Evolutionary conservation across 2,113 vertebrate genomes (phyloP), one percentile per base, ranked within the genome.

Genomic region (Dromas ardeola): DNA sequence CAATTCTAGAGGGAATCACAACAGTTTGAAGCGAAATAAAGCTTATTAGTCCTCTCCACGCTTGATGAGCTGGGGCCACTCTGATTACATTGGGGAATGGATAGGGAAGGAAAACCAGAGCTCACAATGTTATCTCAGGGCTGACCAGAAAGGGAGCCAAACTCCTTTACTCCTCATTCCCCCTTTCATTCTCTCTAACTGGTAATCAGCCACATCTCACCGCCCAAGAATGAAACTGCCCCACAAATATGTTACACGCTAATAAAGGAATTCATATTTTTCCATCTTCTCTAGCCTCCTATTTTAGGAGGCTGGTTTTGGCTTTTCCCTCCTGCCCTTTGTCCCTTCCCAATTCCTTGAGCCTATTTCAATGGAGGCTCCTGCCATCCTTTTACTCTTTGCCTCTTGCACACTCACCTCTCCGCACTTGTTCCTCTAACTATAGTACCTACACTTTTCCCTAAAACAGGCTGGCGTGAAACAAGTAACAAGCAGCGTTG

Each of bases 221-320:
- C 45, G 81, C 36, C 40, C 91, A 81, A 61, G 77, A 94, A 89
- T 79, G 72, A 89, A 90, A 86, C 26, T 59, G 26, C 34, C 42
- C 10, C 15, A 91, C 43, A 84, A 84, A 30, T 66, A 40, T 3
- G 8, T 89, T 74, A 95, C 80, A 43, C 40, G 56, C 21, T 34
- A 86, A 81, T 72, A 90, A 84, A 93, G 40, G 72, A 95, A 95
- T 97, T 92, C 3, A 40, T 56, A 8, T 56, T 86, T 92, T 91
- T 3, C 72, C 62, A 65, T 63, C 53, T 56, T 72, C 56, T 92
- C 65, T 65, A 58, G 45, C 30, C 10, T 86, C 30, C 36, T 87
- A 62, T 86, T 92, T 91, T 91, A 81, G 56, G 45, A 93, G 36
- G n/a, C 2, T 86, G 5, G 14, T 25, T 78, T 89, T 87, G n/a